Conservation (phyloP, 2,888 invertebrate genomes). For the Conops quadrifasciatus region DNA sequence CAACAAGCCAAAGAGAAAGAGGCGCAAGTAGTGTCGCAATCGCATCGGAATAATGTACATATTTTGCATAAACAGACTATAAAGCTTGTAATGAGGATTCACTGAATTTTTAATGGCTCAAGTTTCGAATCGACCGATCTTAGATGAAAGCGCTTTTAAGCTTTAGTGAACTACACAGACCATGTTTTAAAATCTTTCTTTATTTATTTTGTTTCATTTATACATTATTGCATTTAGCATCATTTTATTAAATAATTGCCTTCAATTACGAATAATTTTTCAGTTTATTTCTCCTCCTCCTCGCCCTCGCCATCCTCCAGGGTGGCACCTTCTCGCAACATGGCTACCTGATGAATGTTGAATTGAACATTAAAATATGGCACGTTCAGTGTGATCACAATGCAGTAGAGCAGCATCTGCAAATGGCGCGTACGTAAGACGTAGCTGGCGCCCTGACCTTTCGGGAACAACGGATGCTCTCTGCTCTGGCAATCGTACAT, state of each 20-base stretch:
- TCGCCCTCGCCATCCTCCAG: conserved; percentile 48
- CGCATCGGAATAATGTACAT: no score
- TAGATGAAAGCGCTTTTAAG: no score
- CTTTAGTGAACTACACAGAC: no score
- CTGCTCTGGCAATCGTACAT: conserved; percentile 74
- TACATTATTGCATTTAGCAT: no score
- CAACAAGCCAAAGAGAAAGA: no score
- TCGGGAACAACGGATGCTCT: conserved; percentile 71
- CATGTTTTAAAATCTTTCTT: no score
- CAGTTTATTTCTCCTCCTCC: conserved; percentile 35
- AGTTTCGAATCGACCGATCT: no score
- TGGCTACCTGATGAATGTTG: conserved; percentile 65
- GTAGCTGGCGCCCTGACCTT: conserved; percentile 70
- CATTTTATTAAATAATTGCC: background rate
- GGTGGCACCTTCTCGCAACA: conserved; percentile 49
- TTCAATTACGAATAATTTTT: background rate
- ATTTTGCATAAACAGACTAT: no score
- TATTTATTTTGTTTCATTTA: no score
- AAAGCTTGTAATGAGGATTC: no score
- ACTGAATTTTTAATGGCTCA: no score
- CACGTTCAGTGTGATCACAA: conserved; percentile 71
- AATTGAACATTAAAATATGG: conserved; percentile 69
- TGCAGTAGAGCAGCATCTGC: conserved; percentile 71
- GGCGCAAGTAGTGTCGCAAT: no score
- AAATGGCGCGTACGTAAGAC: conserved; percentile 70